These are phyloP conservation scores for Fopius arisanus DNA, from an alignment of 1,140 invertebrate species.

Conservation along the genomic window DNA sequence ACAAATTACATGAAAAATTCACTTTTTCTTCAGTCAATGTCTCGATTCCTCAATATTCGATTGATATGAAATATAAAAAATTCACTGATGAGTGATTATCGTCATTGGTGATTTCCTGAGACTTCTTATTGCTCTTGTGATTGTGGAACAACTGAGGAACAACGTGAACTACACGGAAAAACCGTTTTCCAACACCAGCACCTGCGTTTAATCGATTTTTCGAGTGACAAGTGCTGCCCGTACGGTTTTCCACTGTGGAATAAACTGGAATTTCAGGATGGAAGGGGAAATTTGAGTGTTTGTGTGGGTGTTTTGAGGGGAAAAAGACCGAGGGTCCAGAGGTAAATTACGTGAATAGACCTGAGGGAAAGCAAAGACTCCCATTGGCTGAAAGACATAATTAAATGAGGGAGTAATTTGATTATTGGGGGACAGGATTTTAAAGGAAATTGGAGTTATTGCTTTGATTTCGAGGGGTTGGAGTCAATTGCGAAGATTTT, in stretches of 20 bases:
- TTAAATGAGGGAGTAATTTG: not conserved
- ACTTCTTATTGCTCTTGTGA: constrained; percentile 32
- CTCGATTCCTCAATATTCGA: constrained; percentile 18
- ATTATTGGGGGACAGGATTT: not conserved
- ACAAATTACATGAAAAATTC: constrained; percentile 15
- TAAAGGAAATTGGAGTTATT: not conserved
- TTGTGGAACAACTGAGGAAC: constrained; percentile 35
- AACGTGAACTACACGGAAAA: constrained; percentile 46
- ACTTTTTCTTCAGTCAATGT: not conserved
- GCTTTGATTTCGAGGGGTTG: not conserved
- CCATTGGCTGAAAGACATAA: not conserved
- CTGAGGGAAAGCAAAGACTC: not conserved
- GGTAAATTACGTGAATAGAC: not conserved
- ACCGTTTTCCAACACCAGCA: constrained; percentile 36
- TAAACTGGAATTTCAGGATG: not conserved
- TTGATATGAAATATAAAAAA: not conserved
- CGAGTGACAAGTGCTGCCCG: constrained; percentile 29
- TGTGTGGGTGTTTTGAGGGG: not conserved
- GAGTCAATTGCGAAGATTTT: not conserved
- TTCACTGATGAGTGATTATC: constrained; percentile 23
- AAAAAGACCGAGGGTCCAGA: not conserved
- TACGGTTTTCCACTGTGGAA: constrained; percentile 13
- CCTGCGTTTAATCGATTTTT: constrained; percentile 59
- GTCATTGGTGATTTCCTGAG: constrained; percentile 43
- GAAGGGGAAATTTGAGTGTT: not conserved